Percentiles rank a stretch among this genome's conserved stretches.
Conservation (phyloP, 2,888 invertebrate species). For the Sinohyriopsis cumingii region DNA sequence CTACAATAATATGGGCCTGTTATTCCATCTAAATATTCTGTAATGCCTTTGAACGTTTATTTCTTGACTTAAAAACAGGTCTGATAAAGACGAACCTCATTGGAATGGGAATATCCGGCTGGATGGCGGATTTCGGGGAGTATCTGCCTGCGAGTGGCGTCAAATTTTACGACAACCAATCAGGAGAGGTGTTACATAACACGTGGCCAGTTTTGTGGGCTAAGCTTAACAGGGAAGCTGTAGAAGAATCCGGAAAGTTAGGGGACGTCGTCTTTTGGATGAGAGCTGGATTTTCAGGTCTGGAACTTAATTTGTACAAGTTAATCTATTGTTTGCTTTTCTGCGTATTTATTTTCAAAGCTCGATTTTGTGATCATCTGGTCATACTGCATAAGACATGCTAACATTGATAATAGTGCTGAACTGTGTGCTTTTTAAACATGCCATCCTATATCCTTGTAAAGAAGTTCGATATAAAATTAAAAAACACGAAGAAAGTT, state of each 20-base stretch:
- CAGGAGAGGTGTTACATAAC: constrained; percentile 56
- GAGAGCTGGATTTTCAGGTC: constrained; percentile 62
- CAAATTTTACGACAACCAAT: constrained; percentile 36
- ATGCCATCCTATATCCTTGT: too few species aligned
- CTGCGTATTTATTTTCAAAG: too few species aligned
- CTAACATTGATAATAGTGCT: too few species aligned
- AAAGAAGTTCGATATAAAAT: too few species aligned
- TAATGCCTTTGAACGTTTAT: background rate
- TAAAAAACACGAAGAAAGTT: too few species aligned
- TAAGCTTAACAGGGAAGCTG: constrained; percentile 56
- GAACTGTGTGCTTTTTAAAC: too few species aligned
- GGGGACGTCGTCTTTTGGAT: constrained; percentile 66
- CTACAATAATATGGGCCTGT: too few species aligned
- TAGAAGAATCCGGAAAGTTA: constrained; percentile 55
- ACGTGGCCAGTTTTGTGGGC: constrained; percentile 63
- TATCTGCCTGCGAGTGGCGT: constrained; percentile 58
- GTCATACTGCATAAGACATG: too few species aligned
- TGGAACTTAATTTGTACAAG: background rate
- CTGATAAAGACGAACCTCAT: constrained; percentile 60
- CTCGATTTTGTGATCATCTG: too few species aligned
- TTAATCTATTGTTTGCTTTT: too few species aligned
- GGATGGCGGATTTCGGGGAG: constrained; percentile 70
- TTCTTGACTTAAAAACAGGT: constrained; percentile 12
- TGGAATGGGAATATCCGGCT: constrained; percentile 63
- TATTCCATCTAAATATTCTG: background rate